A percentile compares a stretch with the other conserved stretches of the same genome.
These are phyloP conservation scores for Grantiella picta DNA, from an alignment of 2,113 vertebrate species.

Conservation along the genomic window DNA sequence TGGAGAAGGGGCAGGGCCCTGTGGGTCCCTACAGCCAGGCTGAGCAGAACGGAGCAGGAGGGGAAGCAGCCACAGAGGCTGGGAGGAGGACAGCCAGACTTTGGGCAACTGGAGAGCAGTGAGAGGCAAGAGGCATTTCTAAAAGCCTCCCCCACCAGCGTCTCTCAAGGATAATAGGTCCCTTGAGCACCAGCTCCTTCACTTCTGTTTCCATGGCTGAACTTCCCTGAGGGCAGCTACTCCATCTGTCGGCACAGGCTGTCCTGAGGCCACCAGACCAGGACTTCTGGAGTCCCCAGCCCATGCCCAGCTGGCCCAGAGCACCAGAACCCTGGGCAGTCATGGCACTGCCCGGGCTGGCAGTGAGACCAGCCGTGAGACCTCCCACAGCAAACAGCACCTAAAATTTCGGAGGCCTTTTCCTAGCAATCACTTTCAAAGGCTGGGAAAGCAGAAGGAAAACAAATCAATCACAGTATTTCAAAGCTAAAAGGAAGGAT, in stretches of 20 bases:
- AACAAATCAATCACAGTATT: neutral
- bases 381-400: neutral
- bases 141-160: neutral
- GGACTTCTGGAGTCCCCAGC: neutral
- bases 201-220: neutral
- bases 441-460: neutral
- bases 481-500: neutral
- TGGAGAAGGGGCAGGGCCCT: neutral
- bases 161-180: neutral
- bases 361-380: neutral
- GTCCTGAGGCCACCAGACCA: neutral
- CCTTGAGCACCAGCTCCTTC: neutral
- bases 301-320: accelerated
- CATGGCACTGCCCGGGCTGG: neutral
- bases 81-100: neutral
- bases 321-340: neutral
- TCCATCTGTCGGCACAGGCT: neutral
- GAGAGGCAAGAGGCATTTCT: neutral
- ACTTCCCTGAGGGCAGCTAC: neutral
- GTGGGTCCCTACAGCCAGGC: neutral
- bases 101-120: neutral
- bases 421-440: neutral
- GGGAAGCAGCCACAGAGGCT: neutral
- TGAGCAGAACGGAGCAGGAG: neutral
- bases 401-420: neutral